Evolutionary conservation across 1,140 invertebrate genomes (phyloP), one percentile per base, ranked within the genome.

Genomic region (Papilio dardanus): DNA sequence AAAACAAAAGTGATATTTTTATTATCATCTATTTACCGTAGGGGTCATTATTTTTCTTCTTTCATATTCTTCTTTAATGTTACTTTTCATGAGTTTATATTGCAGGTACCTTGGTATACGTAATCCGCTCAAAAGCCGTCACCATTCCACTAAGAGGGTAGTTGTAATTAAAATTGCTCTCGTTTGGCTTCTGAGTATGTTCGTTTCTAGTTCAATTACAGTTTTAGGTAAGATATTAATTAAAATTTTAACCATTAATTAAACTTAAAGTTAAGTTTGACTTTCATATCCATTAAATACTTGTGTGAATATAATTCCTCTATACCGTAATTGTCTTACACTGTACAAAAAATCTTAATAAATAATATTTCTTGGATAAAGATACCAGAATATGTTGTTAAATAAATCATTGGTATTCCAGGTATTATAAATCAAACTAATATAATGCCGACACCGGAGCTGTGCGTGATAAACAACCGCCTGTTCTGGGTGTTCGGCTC

Each of bases 401-500:
- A 30, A 8, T 40, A 67, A 66, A 75, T 54, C 31, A 69, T 71
- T 71, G 77, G 68, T 79, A 37, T 79, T 76, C 0, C 88, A 97
- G 96, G 96, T 85, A 92, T 97, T 65, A 95, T 96, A 68, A 96
- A 97, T 85, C 92, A 94, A 19, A 91, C 93, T 54, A 97, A 97
- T 86, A 97, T 97, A 73, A 97, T 97, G 96, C 97, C 96, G 1
- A 93, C 95, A 65, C 94, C 95, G 4, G 94, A 95, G 30, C 87
- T 95, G 31, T 98, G 97, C 91, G 96, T 97, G 66, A 98, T 98
- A 83, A 97, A 97, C 92, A 98, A 98, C 91, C 94, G 96, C 14
- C 94, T 96, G 12, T 98, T 98, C 93, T 97, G 97, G 94, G 96
- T 98, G 4, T 97, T 98, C 83, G 97, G 97, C 0, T 98, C 98